Base-by-base conservation (phyloP, 2,113 vertebrate genomes). In the Loxodonta africana region DNA sequence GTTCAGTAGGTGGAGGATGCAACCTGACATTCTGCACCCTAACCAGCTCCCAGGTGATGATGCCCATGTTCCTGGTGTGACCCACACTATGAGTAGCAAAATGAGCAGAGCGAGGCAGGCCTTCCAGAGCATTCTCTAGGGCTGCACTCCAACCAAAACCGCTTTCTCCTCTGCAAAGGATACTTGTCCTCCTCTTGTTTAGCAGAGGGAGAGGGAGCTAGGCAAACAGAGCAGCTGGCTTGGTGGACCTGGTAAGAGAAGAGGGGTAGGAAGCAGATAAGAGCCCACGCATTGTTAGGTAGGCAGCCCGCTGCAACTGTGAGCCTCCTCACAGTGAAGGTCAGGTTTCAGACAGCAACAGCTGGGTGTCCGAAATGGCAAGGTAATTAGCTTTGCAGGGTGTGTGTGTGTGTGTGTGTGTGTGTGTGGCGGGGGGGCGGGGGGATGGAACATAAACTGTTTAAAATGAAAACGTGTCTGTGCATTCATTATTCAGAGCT, bases 301-400 rank as follows among this genome's bases (percentile, higher is more conserved):
- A 51, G 94, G 83, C 92, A 51, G 60, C 78, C 41, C 10, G 17
- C 76, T 88, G 82, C 80, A 76, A 88, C 89, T 96, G 74, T 51
- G 88, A 94, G 87, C 60, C 0, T n/a, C 71, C 57, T 90, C 23
- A 37, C 85, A 4, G 8, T 15, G 74, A 95, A 96, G 86, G 91
- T 89, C 78, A 73, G 53, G 57, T 91, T 97, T 95, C 95, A 89
- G 91, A 71, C 41, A 41, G 96, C 95, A 81, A 77, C 95, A 95
- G 92, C 96, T 96, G 91, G 95, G 83, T 51, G 6, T 83, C 87
- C 53, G 15, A 63, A 74, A 44, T 63, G 96, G 83, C 8, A 8
- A 92, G 76, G 30, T 86, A 81, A 82, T 96, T 84, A 96, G 46
- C 83, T 83, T 86, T 77, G 33, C 8, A 28, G 69, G 23, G 15